Evolutionary conservation across 2,797 vertebrate species (phyloP), one percentile per base, ranked within the genome.

Genomic region (Sphenodon punctatus): DNA sequence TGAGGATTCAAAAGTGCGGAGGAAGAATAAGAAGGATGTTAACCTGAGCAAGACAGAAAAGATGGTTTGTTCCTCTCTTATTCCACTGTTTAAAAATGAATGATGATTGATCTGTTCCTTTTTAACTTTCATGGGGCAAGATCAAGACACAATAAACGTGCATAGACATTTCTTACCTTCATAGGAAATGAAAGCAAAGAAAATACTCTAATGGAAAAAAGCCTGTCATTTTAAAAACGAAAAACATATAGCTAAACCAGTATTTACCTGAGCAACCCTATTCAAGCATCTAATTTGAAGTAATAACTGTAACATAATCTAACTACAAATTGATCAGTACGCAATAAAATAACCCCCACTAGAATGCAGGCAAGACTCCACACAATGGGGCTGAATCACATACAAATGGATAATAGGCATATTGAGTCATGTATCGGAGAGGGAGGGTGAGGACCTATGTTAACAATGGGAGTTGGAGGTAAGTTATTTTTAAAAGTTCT

Each of bases 21-120:
- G 97, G 77, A 97, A 97, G 83, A 98, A 67, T 95, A 98, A 96
- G 95, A 99, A 99, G 91, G 97, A 99, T 2, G 82, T 99, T 82
- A 99, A 97, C 78, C 97, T 99, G 69, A 99, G 99, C 97, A 99
- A 99, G 95, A 99, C 98, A 0, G 93, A 99, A 92, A 99, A 99
- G 93, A 99, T 99, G 98, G 99, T 99, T 32, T 10, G 95, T 90
- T 51, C 32, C 42, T 3, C 23, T 68, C 77, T 25, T 48, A 3
- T 43, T 34, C 20, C 67, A 20, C 16, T 34, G 25, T 36, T 48
- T 67, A 34, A 49, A 45, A 14, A 20, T 30, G 43, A 8, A 48
- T 13, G 4, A 4, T 67, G 16, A 0, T 20, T 42, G 34, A 2
- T 4, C 13, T 42, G n/a, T 1, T 1, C 7, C 3, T 36, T 59